Percentiles rank a stretch among this genome's conserved stretches.
Evolutionary conservation across 2,113 vertebrate species (phyloP).

Genomic region (Polyodon spathula): DNA sequence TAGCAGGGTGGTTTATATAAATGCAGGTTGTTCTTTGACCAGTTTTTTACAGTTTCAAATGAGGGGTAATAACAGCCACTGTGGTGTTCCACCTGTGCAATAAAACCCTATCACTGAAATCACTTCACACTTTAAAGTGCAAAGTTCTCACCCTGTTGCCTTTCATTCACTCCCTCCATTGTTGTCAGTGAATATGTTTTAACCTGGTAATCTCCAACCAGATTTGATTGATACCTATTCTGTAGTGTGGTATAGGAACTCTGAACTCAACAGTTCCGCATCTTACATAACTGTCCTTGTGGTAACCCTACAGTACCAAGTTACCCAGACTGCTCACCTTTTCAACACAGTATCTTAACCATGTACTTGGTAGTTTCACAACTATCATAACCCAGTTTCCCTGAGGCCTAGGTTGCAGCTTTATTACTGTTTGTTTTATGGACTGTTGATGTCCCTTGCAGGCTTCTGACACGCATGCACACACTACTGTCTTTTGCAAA

Average conservation of each 20-base stretch:
- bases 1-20: conserved; percentile 15
- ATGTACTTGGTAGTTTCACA: too few relatives aligned
- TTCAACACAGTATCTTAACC: too few relatives aligned
- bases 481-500: conserved; percentile 6
- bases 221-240: background rate
- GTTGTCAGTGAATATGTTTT: conserved; percentile 39
- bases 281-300: too few relatives aligned
- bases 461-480: background rate
- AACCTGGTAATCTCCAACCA: conserved; percentile 9
- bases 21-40: conserved; percentile 58
- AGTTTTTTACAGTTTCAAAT: conserved; percentile 50
- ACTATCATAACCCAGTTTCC: too few relatives aligned
- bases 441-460: background rate
- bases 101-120: conserved; percentile 48
- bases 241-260: too few relatives aligned
- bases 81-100: conserved; percentile 38
- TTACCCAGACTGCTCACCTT: too few relatives aligned
- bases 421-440: conserved; percentile 5
- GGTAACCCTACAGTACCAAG: too few relatives aligned
- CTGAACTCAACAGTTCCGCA: too few relatives aligned
- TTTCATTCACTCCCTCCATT: too few relatives aligned
- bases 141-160: conserved; percentile 53
- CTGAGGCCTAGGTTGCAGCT: background rate
- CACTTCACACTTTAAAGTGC: conserved; percentile 53
- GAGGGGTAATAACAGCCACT: conserved; percentile 41